Conservation (phyloP, 2,888 invertebrate genomes). For the Sinelater perroti region DNA sequence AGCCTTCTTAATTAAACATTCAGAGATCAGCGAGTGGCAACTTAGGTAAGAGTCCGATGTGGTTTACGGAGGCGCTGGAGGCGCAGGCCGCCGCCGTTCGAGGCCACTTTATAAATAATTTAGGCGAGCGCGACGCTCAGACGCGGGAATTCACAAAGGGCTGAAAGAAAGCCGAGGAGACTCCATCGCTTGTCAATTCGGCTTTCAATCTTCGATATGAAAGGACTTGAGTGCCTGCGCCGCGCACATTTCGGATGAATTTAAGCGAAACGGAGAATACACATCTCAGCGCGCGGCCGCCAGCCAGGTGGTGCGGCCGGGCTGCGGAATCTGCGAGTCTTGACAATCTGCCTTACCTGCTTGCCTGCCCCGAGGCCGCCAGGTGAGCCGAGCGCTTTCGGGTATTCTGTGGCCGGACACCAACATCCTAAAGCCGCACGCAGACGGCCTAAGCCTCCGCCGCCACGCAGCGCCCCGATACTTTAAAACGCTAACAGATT, state of each 20-base stretch:
- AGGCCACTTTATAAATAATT: slow-evolving; percentile 10
- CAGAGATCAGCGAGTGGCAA: background rate
- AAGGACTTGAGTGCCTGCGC: slow-evolving; percentile 24
- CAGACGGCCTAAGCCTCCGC: background rate
- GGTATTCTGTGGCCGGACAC: slow-evolving; percentile 10
- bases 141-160: slow-evolving; percentile 8
- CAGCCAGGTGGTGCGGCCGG: slow-evolving; percentile 17
- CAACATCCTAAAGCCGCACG: slow-evolving; percentile 8
- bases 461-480: background rate
- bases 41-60: background rate
- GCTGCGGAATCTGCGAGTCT: slow-evolving; percentile 28
- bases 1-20: slow-evolving; percentile 11
- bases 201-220: slow-evolving; percentile 23
- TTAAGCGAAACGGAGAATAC: slow-evolving; percentile 24
- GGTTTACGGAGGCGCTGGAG: too few relatives aligned
- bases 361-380: slow-evolving; percentile 19
- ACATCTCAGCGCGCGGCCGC: slow-evolving; percentile 16
- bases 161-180: slow-evolving; percentile 18
- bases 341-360: slow-evolving; percentile 21
- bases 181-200: slow-evolving; percentile 19
- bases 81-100: background rate
- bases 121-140: slow-evolving; percentile 2
- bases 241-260: slow-evolving; percentile 24
- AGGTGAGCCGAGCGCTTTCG: slow-evolving; percentile 24
- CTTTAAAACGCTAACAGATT: background rate